Percentiles rank a stretch among this genome's conserved stretches.
Evolutionary conservation across 2,113 vertebrate genomes (phyloP).

Genomic region (Tretioscincus oriximinensis): DNA sequence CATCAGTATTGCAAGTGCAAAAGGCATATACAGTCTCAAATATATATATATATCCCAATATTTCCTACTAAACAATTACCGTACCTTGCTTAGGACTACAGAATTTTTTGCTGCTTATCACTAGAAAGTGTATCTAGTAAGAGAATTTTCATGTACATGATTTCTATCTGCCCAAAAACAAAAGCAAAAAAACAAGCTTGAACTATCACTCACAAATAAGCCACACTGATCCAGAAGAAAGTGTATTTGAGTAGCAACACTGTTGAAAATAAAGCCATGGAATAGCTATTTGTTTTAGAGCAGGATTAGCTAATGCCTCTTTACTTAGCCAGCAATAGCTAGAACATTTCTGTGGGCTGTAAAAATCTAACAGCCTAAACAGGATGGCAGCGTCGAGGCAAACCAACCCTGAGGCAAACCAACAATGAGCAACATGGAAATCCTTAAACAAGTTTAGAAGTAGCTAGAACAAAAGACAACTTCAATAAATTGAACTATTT

Average conservation of each 20-base stretch:
- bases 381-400: no score
- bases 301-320: background rate
- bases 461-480: no score
- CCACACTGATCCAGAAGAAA: background rate
- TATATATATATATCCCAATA: background rate
- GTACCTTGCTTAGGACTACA: background rate
- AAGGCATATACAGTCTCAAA: background rate
- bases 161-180: background rate
- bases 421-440: no score
- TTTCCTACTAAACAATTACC: background rate
- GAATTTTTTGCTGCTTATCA: background rate
- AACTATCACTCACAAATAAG: background rate
- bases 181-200: background rate
- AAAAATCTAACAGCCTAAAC: no score
- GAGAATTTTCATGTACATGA: background rate
- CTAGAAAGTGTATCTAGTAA: background rate
- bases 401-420: no score
- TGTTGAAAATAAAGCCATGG: background rate
- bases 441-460: no score
- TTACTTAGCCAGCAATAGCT: no score
- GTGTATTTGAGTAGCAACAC: no score
- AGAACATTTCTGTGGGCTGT: no score
- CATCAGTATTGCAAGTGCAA: background rate
- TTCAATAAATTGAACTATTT: no score
- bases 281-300: background rate